Conservation (phyloP, 2,888 invertebrate genomes). For the Geotrupes spiniger region DNA sequence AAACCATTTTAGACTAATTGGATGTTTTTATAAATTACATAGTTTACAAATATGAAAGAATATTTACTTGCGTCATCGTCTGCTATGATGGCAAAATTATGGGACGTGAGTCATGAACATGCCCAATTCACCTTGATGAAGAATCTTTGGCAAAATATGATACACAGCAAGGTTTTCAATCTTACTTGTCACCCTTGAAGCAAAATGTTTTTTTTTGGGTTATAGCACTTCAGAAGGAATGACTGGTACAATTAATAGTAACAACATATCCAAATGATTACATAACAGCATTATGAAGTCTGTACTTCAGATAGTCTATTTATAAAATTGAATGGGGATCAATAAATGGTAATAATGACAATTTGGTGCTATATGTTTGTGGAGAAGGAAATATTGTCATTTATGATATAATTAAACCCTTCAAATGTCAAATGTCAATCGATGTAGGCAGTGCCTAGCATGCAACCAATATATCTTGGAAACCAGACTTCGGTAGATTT, state of each 20-base stretch:
- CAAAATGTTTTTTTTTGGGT: conserved; percentile 73
- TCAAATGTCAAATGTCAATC: conserved; percentile 51
- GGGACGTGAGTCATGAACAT: conserved; percentile 61
- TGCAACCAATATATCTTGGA: conserved; percentile 60
- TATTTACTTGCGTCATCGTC: too few relatives aligned
- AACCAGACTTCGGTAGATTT: conserved; percentile 57
- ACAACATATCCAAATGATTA: conserved; percentile 49
- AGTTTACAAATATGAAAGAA: too few relatives aligned
- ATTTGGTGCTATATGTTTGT: conserved; percentile 59
- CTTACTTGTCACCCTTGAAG: conserved; percentile 81
- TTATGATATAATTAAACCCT: conserved; percentile 51
- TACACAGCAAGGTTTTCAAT: conserved; percentile 61
- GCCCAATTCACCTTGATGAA: conserved; percentile 33
- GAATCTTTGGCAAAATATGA: conserved; percentile 35
- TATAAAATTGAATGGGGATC: conserved; percentile 66
- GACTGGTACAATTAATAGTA: conserved; percentile 64
- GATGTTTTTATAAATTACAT: too few relatives aligned
- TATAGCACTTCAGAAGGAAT: conserved; percentile 82
- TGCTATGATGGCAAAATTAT: conserved; percentile 73
- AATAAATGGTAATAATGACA: conserved; percentile 34
- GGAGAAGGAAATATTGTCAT: conserved; percentile 60
- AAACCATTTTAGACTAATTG: too few relatives aligned
- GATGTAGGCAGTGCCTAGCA: conserved; percentile 39
- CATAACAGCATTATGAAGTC: conserved; percentile 54
- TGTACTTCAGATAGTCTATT: conserved; percentile 58